Evolutionary conservation across 2,797 vertebrate species (phyloP), one percentile per base, ranked within the genome.

Genomic region (Catostomus latipinnis): DNA sequence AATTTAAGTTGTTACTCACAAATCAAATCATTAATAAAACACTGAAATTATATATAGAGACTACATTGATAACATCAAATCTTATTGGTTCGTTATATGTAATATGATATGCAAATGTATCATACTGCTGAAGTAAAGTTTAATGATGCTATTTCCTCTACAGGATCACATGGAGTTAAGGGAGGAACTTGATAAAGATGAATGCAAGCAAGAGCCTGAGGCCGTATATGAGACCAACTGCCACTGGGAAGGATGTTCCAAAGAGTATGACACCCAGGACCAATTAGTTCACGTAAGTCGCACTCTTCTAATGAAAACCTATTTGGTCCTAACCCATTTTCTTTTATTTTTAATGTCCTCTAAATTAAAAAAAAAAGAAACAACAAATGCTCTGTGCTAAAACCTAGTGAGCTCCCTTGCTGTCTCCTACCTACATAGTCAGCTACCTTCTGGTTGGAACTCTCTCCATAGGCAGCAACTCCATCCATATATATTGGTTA

Each of bases 161-260:
- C 90, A 98, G 98, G 97, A 98, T 72, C 95, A 96, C 22, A 87
- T 93, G 85, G 97, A 98, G 89, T 91, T 97, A 90, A 98, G 96
- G 82, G 98, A 99, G 81, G 98, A 99, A 86, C 92, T 97, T 88
- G 98, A 99, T 88, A 96, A 96, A 87, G 98, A 99, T 0, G 98
- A 99, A 88, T 97, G 96, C 84, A 98, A 98, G 87, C 98, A 98
- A 90, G 97, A 99, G 90, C 94, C 96, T 0, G 98, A 99, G 86
- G 96, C 96, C 85, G 88, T 99, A 84, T 99, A 99, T 6, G 97
- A 99, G 91, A 99, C 98, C 34, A 97, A 96, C 90, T 99, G 98
- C 88, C 97, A 97, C 91, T 99, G 98, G 98, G 98, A 97, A 84
- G 95, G 95, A 85, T 99, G 98, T 81, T 88, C 88, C 86, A 97